Conservation (phyloP, 2,888 invertebrate genomes). For the Brenthis daphne region DNA sequence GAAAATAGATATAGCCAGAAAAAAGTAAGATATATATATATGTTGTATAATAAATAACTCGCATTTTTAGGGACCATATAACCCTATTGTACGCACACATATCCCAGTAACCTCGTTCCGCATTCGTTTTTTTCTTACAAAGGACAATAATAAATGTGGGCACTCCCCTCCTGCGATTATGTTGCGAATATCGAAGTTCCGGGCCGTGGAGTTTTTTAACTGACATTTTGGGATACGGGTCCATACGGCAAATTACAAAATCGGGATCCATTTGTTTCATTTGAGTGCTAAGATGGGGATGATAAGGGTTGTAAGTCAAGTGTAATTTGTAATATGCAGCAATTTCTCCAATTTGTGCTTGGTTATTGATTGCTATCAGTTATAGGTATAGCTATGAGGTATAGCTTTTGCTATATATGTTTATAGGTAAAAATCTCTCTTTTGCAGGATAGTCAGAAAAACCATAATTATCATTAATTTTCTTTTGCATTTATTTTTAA, state of each 20-base stretch:
- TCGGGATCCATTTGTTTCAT: conserved; percentile 43
- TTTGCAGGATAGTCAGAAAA: too few species aligned
- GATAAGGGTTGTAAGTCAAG: conserved; percentile 33
- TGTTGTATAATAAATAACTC: neutral
- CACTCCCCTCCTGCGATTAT: conserved; percentile 49
- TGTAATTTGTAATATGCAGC: conserved; percentile 28
- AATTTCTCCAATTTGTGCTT: conserved; percentile 24
- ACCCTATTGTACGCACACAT: conserved; percentile 43
- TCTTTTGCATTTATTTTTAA: too few species aligned
- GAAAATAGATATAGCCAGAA: too few species aligned
- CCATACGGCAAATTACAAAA: conserved; percentile 43
- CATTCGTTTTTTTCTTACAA: conserved; percentile 59
- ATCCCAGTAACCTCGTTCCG: conserved; percentile 52
- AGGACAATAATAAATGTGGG: conserved; percentile 63
- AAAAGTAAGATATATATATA: conserved; percentile 1
- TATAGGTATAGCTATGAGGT: neutral
- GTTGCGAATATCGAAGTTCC: conserved; percentile 45
- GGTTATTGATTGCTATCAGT: conserved; percentile 13
- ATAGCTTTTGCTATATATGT: neutral
- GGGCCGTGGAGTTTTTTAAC: conserved; percentile 45
- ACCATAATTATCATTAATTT: too few species aligned
- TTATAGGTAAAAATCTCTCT: neutral
- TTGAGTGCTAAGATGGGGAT: conserved; percentile 38
- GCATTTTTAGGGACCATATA: conserved; percentile 33
- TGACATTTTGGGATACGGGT: conserved; percentile 41